Conservation (phyloP, 2,888 invertebrate genomes). For the Xestia xanthographa region DNA sequence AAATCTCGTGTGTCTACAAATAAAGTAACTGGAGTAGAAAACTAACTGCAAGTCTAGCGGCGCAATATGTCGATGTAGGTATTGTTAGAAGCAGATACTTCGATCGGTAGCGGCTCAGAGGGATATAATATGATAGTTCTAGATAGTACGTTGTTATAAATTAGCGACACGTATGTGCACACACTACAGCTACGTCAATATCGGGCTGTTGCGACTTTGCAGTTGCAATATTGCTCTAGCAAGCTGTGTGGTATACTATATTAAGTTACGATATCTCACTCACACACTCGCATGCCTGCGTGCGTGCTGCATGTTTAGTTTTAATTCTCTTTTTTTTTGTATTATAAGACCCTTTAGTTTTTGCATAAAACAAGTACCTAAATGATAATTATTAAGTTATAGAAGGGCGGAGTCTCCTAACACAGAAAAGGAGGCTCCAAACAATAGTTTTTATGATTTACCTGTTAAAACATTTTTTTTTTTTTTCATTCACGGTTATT, state of each 20-base stretch:
- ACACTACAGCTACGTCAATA: background rate
- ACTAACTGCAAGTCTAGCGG: constrained; percentile 19
- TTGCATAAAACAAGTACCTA: too few relatives aligned
- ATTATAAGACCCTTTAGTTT: too few relatives aligned
- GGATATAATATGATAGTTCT: constrained; percentile 9
- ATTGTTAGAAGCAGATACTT: constrained; percentile 1
- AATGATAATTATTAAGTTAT: too few relatives aligned
- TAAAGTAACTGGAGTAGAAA: background rate
- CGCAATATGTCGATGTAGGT: background rate
- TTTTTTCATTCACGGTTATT: background rate
- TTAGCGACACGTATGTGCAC: background rate
- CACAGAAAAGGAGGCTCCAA: too few relatives aligned
- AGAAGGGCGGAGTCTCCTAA: too few relatives aligned
- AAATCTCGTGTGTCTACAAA: background rate
- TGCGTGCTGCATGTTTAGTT: too few relatives aligned
- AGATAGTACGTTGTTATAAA: background rate
- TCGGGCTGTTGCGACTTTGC: constrained; percentile 9
- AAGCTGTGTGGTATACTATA: too few relatives aligned
- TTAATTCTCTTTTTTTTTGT: too few relatives aligned
- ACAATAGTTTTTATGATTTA: too few relatives aligned
- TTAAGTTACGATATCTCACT: background rate
- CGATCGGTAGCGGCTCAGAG: constrained; percentile 14
- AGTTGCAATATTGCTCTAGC: constrained; percentile 34
- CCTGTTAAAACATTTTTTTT: too few relatives aligned
- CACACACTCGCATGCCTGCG: too few relatives aligned